These are phyloP conservation scores for Brachyistius frenatus DNA, from an alignment of 2,113 vertebrate species.

Conservation along the genomic window DNA sequence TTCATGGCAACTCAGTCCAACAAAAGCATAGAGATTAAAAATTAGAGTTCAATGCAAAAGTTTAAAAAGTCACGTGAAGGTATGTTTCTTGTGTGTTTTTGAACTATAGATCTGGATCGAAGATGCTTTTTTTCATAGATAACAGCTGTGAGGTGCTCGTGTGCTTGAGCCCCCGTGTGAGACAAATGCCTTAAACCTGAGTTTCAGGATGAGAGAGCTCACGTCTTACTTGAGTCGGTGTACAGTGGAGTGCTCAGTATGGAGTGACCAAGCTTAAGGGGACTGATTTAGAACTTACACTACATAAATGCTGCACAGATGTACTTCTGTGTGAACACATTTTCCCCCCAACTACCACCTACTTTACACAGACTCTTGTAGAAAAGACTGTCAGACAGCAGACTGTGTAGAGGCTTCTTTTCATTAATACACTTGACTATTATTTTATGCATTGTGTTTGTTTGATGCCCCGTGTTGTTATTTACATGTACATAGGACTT, in stretches of 20 bases:
- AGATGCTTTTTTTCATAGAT: constrained; percentile 11
- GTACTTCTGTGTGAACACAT: constrained; percentile 29
- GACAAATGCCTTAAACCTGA: constrained; percentile 57
- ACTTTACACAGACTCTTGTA: constrained; percentile 5
- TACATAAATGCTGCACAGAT: constrained; percentile 10
- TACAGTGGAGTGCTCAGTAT: constrained; percentile 45
- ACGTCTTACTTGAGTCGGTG: constrained; percentile 31
- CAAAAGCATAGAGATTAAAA: constrained; percentile 19
- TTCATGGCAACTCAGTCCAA: constrained; percentile 37
- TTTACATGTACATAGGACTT: constrained; percentile 1
- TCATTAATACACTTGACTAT: not conserved
- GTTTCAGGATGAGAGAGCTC: constrained; percentile 52
- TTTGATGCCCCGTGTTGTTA: not conserved
- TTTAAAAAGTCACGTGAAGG: not conserved
- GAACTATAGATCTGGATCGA: not conserved
- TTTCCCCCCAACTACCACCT: constrained; percentile 12
- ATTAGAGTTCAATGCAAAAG: constrained; percentile 2
- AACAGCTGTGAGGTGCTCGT: constrained; percentile 12
- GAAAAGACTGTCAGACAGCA: not conserved
- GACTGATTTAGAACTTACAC: constrained; percentile 24
- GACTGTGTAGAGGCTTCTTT: not conserved
- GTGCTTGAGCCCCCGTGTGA: constrained; percentile 37
- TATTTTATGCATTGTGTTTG: not conserved
- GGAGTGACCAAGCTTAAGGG: constrained; percentile 26
- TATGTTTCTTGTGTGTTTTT: constrained; percentile 8